Percentiles rank a stretch among this genome's conserved stretches.
Conservation (phyloP, 2,797 vertebrate species). For the Sebastes umbrosus region DNA sequence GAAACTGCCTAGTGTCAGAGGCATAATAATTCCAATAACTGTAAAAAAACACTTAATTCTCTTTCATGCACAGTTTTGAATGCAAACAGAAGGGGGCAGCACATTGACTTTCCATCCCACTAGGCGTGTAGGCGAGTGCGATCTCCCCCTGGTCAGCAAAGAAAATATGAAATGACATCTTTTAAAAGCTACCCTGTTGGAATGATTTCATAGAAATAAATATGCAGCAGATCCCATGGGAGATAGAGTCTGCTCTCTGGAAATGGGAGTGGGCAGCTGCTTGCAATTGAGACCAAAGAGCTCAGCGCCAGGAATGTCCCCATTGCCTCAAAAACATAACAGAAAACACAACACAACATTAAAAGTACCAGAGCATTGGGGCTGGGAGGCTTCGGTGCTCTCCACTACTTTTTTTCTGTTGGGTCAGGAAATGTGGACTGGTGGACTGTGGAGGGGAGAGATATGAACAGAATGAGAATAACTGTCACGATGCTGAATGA, state of each 20-base stretch:
- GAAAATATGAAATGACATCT: conserved; percentile 63
- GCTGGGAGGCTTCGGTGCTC: neutral
- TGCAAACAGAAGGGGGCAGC: conserved; percentile 18
- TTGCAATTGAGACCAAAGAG: conserved; percentile 68
- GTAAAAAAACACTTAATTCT: too few relatives aligned
- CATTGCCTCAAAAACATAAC: conserved; percentile 47
- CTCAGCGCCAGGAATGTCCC: conserved; percentile 56
- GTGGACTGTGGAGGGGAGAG: too few relatives aligned
- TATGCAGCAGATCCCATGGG: conserved; percentile 53
- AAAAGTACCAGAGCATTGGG: conserved; percentile 18
- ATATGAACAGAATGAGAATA: neutral
- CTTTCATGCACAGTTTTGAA: too few relatives aligned
- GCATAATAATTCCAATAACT: too few relatives aligned
- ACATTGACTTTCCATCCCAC: neutral
- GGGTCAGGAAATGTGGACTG: neutral
- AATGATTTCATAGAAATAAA: conserved; percentile 70
- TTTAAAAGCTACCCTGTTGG: conserved; percentile 62
- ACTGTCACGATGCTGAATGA: neutral
- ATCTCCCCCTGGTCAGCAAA: conserved; percentile 13
- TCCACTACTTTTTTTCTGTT: neutral
- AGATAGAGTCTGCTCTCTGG: conserved; percentile 48
- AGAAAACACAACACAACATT: conserved; percentile 49
- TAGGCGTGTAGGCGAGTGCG: neutral
- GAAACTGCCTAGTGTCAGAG: too few relatives aligned
- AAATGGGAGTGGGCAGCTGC: conserved; percentile 64